These are phyloP conservation scores for Halcyon badia DNA, from an alignment of 2,797 vertebrate genomes.

Conservation along the genomic window DNA sequence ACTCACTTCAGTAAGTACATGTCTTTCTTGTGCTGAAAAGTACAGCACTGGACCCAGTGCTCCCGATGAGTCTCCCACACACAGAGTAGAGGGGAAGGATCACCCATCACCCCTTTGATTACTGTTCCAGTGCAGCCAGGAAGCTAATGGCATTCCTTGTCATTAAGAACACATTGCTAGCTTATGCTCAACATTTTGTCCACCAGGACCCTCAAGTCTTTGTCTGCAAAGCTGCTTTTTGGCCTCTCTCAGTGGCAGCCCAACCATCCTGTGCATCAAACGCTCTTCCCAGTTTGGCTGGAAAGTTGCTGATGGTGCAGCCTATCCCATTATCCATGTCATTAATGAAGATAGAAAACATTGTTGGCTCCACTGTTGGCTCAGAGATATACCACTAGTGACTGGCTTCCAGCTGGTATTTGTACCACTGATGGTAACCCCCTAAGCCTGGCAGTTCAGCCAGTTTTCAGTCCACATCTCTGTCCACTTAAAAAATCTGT, in stretches of 20 bases:
- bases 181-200: neutral
- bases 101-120: neutral
- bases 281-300: neutral
- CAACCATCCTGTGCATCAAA: neutral
- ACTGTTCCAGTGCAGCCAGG: neutral
- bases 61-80: neutral
- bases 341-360: neutral
- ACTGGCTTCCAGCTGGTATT: neutral
- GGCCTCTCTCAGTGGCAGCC: neutral
- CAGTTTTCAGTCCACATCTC: neutral
- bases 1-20: neutral
- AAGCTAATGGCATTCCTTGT: neutral
- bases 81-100: neutral
- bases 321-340: neutral
- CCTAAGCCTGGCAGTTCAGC: neutral
- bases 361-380: neutral
- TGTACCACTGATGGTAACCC: neutral
- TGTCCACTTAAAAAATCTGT: neutral
- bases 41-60: neutral
- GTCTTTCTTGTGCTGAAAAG: neutral
- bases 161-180: neutral
- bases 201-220: fast-evolving
- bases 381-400: neutral
- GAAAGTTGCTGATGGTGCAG: neutral
- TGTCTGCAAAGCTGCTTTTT: neutral